Conservation (phyloP, 2,113 vertebrate species). For the Protobothrops mucrosquamatus region DNA sequence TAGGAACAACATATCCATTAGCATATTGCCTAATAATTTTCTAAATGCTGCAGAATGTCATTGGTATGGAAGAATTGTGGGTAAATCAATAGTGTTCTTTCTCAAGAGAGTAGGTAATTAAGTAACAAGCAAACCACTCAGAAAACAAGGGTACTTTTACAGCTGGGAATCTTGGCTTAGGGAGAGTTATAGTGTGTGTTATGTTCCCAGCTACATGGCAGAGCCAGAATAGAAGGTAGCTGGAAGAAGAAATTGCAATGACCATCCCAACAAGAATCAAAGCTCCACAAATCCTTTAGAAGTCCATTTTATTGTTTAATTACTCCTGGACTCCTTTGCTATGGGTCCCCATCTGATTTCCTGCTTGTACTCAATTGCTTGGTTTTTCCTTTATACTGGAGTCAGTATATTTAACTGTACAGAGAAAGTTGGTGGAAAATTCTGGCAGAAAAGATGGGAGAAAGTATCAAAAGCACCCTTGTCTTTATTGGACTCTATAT, state of each 20-base stretch:
- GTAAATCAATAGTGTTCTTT: not conserved
- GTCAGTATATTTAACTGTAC: not conserved
- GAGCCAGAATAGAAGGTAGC: no score
- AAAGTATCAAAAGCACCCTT: not conserved
- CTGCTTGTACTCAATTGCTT: not conserved
- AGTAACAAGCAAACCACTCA: not conserved
- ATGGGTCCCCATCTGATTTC: not conserved
- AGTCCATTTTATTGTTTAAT: not conserved
- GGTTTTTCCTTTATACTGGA: not conserved
- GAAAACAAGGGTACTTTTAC: not conserved
- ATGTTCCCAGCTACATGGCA: not conserved
- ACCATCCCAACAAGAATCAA: not conserved
- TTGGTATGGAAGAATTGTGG: accelerated
- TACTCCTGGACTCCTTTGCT: not conserved
- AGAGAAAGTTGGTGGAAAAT: not conserved
- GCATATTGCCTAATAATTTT: slow-evolving; percentile 29
- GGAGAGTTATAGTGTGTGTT: not conserved
- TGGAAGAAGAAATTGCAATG: not conserved
- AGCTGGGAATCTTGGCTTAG: not conserved
- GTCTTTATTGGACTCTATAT: not conserved
- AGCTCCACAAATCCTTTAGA: not conserved
- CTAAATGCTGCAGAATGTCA: not conserved
- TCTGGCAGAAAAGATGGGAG: not conserved
- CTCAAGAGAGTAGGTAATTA: not conserved
- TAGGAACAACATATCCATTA: slow-evolving; percentile 36